Base-by-base conservation (phyloP, 2,888 invertebrate genomes). In the Pyralis farinalis region DNA sequence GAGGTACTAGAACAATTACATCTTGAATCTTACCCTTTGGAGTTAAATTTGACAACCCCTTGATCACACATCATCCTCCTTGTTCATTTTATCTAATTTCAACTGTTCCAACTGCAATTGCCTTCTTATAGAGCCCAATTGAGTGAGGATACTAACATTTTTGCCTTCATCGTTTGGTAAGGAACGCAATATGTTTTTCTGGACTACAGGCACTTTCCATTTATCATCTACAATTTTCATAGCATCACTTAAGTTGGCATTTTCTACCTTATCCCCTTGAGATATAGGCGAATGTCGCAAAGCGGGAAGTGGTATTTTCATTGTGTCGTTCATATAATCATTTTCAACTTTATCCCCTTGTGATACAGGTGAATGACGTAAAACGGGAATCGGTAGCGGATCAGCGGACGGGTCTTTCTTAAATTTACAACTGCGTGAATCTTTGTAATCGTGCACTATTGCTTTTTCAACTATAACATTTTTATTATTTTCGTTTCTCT, bases 41-140 rank as follows among this genome's bases (percentile, higher is more conserved):
- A 16, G 4, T 4, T 16, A 3, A 16, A 16, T 2, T 16, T 16
- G 16, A 16, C 4, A 3, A 16, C 4, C 16, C 16, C 4, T 16
- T 16, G 16, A 16, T 16, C 16, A 16, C 16, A 16, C 16, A 38
- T 51, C 57, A 34, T 65, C 66, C 11, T 64, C 63, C 43, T 72
- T 77, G 0, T 57, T 48, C 76, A 78, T 71, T 56, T 81, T 84
- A 69, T 93, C 92, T 49, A 92, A 71, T 51, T 91, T 90, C 43
- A 93, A 63, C 63, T 93, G 92, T 43, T 93, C 93, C 31, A 92
- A 77, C 52, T 93, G 93, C 55, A 94, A 58, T 55, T 94, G 93
- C 53, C 92, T 83, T 29, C 93, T 71, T 42, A 94, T 93, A 8
- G 93, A 93, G 0, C 93, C 94, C 27, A 94, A 69, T 62, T 94